Evolutionary conservation across 2,113 vertebrate species (phyloP), one percentile per base, ranked within the genome.

Genomic region (Suricata suricatta): DNA sequence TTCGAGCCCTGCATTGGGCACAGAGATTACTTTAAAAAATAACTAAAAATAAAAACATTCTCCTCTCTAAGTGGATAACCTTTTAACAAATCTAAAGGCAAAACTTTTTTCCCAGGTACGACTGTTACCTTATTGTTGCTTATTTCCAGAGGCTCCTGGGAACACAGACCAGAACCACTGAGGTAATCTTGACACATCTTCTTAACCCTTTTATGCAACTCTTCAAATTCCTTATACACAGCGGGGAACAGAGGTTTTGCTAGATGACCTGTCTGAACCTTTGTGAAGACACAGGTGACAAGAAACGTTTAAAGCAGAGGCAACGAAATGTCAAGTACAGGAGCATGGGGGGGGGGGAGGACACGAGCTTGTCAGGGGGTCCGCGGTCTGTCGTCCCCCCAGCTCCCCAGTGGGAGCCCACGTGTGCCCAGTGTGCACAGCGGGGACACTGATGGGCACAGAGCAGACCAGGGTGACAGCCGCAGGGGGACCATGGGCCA

Each of bases 161-260:
- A 96, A 1, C 92, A 97, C 9, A 89, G 90, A 54, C 97, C 97
- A 1, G 99, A 98, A 74, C 98, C 98, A 77, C 83, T 85, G 91
- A 99, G 99, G 98, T 99, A 99, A 54, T 99, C 99, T 77, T 99
- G 99, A 91, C 99, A 99, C 94, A 99, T 99, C 95, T 99, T 98
- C 97, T 99, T 99, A 83, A 99, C 99, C 97, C 99, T 99, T 63
- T 96, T 97, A 96, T 99, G 99, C 88, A 99, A 97, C 80, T 99
- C 99, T 98, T 99, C 99, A 93, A 99, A 99, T 96, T 99, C 99
- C 35, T 98, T 99, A 83, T 99, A 99, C 8, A 99, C 99, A 64
- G 99, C 99, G 54, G 99, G 99, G 97, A 99, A 99, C 57, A 98
- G 98, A 57, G 99, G 98, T 95, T 98, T 99, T 57, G 98, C 96